Evolutionary conservation across 2,797 vertebrate genomes (phyloP), one percentile per base, ranked within the genome.

Genomic region (Eutrigla gurnardus): DNA sequence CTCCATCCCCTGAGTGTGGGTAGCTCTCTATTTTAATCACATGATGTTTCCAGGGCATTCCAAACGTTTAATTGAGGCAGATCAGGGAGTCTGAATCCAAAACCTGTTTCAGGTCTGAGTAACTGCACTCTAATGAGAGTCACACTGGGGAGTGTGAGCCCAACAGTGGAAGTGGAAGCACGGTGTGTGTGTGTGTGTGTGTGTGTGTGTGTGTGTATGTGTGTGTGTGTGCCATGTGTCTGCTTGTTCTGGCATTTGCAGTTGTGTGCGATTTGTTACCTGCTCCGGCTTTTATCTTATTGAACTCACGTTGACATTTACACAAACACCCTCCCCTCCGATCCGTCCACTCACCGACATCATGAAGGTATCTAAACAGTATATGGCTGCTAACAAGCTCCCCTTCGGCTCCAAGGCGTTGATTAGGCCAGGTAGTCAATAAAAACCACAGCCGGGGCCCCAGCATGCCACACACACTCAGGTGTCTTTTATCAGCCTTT

Each of bases 401-500:
- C 70, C 80, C 82, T 73, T 84, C 13, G 55, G 78, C 77, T 78
- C 68, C 6, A 40, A 65, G 59, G 33, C 67, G 86, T 83, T 91
- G 88, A 93, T 93, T 89, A 88, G 86, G 65, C 77, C 80, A 55
- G 64, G 73, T 62, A 80, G 90, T 93, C 90, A 77, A 91, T 91
- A 89, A 85, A 88, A 91, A 81, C 55, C 73, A 32, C 76, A 82
- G 76, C 70, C 65, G 1, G 37, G 65, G 66, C 70, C 54, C 47
- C 4, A 60, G 66, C 17, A 36, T 54, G 72, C 87, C 85, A 74
- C 88, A 84, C 88, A 36, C 63, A 77, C 81, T 64, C 82, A 65
- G 58, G 74, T 89, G 84, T 86, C 78, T 89, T 92, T 92, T 92
- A 93, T 94, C 91, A 87, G 89, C 64, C 83, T 83, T 80, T 73